A percentile compares a stretch with the other conserved stretches of the same genome.
phyloP scores from a whole-genome alignment of 1,140 invertebrate genomes.

The Meloidogyne exigua region DNA sequence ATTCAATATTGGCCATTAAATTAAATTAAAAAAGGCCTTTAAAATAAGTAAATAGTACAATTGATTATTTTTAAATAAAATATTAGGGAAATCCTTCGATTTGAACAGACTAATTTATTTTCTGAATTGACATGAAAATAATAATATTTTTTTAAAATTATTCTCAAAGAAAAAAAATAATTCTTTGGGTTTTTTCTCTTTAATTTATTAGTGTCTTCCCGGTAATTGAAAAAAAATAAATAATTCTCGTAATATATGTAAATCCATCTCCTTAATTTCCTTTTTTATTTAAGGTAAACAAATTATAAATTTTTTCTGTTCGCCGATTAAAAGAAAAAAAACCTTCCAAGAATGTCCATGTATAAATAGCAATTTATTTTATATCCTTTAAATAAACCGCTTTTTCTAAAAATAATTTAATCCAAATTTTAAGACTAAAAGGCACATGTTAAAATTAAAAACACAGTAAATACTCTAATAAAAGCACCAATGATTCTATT shows the following conservation, averaged over 20 bases:
- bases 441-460: neutral
- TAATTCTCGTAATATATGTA: neutral
- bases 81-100: no score
- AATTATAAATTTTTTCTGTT: conserved; percentile 10
- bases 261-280: neutral
- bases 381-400: neutral
- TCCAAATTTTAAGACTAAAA: neutral
- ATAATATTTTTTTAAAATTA: no score
- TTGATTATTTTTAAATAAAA: no score
- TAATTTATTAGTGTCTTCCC: neutral
- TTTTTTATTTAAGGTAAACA: neutral
- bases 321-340: neutral
- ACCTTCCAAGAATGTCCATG: neutral
- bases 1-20: no score
- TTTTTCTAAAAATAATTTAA: neutral
- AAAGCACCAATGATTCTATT: no score
- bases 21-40: no score
- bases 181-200: no score
- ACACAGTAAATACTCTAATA: no score
- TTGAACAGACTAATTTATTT: no score
- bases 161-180: no score
- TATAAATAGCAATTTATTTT: neutral
- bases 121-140: no score
- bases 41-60: no score
- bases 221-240: neutral